phyloP scores from a whole-genome alignment of 1,140 invertebrate genomes.

The Zaprionus lachaisei region DNA sequence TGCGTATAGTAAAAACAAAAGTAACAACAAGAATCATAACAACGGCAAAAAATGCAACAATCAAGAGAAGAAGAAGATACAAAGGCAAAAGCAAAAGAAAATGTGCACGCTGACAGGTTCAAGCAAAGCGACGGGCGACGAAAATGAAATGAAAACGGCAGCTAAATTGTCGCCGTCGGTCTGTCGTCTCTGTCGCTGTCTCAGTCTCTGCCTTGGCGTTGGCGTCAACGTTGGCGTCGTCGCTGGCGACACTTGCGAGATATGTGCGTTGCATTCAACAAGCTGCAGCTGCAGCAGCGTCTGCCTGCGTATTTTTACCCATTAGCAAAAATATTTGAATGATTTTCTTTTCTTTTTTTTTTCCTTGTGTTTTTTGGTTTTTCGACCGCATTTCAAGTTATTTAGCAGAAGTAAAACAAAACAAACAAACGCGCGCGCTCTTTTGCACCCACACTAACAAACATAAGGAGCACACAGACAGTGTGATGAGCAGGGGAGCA shows the following conservation, averaged over 20 bases:
- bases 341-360: slow-evolving; percentile 41
- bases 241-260: slow-evolving; percentile 5
- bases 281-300: slow-evolving; percentile 57
- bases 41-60: slow-evolving; percentile 57
- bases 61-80: slow-evolving; percentile 24
- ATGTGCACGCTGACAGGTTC: slow-evolving; percentile 53
- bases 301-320: slow-evolving; percentile 61
- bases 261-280: slow-evolving; percentile 67
- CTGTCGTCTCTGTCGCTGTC: slow-evolving; percentile 6
- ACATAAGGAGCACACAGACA: slow-evolving; percentile 13
- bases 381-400: slow-evolving; percentile 55
- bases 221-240: slow-evolving; percentile 11
- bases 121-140: slow-evolving; percentile 53
- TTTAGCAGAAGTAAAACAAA: slow-evolving; percentile 50
- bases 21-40: slow-evolving; percentile 41
- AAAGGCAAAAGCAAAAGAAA: slow-evolving; percentile 51
- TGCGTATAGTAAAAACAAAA: slow-evolving; percentile 39
- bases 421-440: slow-evolving; percentile 39
- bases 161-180: slow-evolving; percentile 38
- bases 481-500: not conserved
- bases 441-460: slow-evolving; percentile 33
- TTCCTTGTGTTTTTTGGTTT: slow-evolving; percentile 1
- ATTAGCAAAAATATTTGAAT: slow-evolving; percentile 66
- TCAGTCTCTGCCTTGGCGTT: slow-evolving; percentile 7
- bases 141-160: slow-evolving; percentile 60